Evolutionary conservation across 2,888 invertebrate genomes (phyloP).

Genomic region (Bombylius discolor): DNA sequence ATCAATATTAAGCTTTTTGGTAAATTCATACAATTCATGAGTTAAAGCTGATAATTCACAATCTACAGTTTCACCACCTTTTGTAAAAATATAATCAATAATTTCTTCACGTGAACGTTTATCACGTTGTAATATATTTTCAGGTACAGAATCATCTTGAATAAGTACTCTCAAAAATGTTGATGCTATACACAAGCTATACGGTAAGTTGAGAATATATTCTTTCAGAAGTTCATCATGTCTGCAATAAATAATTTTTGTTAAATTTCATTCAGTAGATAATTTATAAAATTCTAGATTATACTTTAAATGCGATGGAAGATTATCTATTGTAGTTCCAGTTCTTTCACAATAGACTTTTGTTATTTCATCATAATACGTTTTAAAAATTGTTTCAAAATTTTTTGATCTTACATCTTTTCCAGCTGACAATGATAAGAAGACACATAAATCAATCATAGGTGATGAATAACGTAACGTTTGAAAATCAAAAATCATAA

Average conservation of each 20-base stretch:
- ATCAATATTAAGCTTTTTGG: background rate
- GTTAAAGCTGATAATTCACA: constrained; percentile 26
- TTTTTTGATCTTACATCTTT: constrained; percentile 23
- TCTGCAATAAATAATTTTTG: constrained; percentile 13
- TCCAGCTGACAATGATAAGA: constrained; percentile 25
- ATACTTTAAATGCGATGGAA: constrained; percentile 26
- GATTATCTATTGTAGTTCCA: background rate
- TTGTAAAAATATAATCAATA: constrained; percentile 10
- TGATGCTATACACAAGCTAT: constrained; percentile 19
- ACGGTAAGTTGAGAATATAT: constrained; percentile 26
- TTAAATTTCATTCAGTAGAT: background rate
- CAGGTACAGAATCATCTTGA: constrained; percentile 14
- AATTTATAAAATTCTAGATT: background rate
- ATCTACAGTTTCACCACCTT: constrained; percentile 28
- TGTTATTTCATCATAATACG: constrained; percentile 23
- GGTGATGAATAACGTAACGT: constrained; percentile 31
- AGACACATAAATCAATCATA: constrained; percentile 29
- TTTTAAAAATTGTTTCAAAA: constrained; percentile 26
- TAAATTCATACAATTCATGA: background rate
- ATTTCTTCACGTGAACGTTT: constrained; percentile 14
- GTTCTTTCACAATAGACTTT: constrained; percentile 14
- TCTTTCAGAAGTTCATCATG: constrained; percentile 24
- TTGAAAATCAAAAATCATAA: constrained; percentile 36
- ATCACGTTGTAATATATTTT: constrained; percentile 16
- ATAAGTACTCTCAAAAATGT: constrained; percentile 24